Evolutionary conservation across 2,888 invertebrate species (phyloP), one percentile per base, ranked within the genome.

Genomic region (Ophion obscuratus): DNA sequence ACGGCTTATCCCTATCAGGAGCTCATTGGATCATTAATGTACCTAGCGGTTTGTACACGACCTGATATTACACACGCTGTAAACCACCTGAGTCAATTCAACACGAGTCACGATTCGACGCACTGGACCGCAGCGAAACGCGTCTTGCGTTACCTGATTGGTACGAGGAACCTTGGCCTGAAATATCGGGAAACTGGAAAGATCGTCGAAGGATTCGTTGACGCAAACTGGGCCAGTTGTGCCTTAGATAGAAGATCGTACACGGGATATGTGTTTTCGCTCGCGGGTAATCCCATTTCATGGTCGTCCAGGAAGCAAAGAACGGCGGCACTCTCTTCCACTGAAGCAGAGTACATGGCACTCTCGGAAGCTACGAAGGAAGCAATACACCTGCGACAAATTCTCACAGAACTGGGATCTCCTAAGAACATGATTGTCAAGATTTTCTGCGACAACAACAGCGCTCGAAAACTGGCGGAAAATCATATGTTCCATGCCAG

Each of bases 41-140:
- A 87, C 20, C 27, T 85, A 7, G 76, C 85, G 10, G 64, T 77
- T 7, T 81, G 70, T 36, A 86, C 87, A 5, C 68, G 86, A 11
- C 36, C 36, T 5, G 36, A 36, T 6, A 36, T 36, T 36, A 36
- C 36, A 36, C 36, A 36, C 36, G 36, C 36, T 6, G 36, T 36
- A 36, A 87, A 79, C 47, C 76, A 82, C 17, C 66, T 84, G 10
- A 87, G 87, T 47, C 83, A 84, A 66, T 83, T 85, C 31, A 83
- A 80, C 36, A 86, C 87, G 14, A 74, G 11, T 86, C 31, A 83
- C 81, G 4, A 27, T 75, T 17, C 73, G 86, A 40, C 24, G 0
- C 90, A 91, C 70, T 91, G 89, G 89, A 83, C 67, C 14, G 89
- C 89, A 5, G 89, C 88, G 1, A 90, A 90, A 66, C 66, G 86